Base-by-base conservation (phyloP, 2,888 invertebrate species). In the Actias luna region DNA sequence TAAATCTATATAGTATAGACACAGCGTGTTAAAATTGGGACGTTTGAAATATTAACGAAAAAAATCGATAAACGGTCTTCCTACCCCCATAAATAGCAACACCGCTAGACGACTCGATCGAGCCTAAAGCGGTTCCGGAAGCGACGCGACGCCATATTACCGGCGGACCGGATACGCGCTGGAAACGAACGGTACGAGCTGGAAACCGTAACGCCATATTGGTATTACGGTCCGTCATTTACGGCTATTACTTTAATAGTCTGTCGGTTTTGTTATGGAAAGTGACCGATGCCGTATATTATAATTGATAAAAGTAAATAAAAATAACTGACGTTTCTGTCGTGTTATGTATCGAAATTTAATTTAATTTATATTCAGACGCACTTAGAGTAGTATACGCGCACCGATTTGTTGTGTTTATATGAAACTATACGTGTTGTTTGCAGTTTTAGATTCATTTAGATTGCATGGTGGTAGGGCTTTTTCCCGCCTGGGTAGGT, bases 91-190 rank as follows among this genome's bases (percentile, higher is more conserved):
- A 69, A 64, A 69, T 52, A 69, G 69, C 63, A 55, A 35, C 63
- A 71, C 65, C 68, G 68, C 76, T 74, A 71, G 62, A 64, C 59
- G 60, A 25, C 57, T 60, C n/a, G 18, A 59, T 25, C 60, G 60
- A 72, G 67, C 64, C 50, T 62, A 25, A 12, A 25, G 22, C 12
- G 22, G 59, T 64, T n/a, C 71, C 74, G 80, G 80, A 80, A 80
- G 69, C 70, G 57, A 69, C 65, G 69, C 76, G 57, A 70, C 65
- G 71, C 77, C 80, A 80, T 80, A 74, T 75, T 75, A 70, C 55
- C n/a, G 18, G 29, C 36, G 8, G 14, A 67, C 66, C 72, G 77
- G 81, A 65, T 70, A 70, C 68, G 70, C 74, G 69, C 78, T n/a
- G 80, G 79, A 79, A 80, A 79, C 74, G 70, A 72, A n/a, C 55